Percentiles rank a stretch among this genome's conserved stretches.
These are phyloP conservation scores for Coracopsis vasa DNA, from an alignment of 2,113 vertebrate genomes.

Conservation along the genomic window DNA sequence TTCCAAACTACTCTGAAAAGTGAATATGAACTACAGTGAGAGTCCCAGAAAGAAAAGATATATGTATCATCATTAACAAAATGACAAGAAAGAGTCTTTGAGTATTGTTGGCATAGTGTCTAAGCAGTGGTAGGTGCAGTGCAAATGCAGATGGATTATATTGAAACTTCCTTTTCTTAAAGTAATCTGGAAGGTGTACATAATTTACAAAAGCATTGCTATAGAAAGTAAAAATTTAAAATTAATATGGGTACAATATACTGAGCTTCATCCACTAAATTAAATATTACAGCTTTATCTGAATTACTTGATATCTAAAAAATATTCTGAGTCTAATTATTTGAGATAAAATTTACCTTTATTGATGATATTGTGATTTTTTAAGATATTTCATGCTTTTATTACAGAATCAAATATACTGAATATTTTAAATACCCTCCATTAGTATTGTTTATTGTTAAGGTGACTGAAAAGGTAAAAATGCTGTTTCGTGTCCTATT, in stretches of 20 bases:
- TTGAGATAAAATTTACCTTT: neutral
- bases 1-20: neutral
- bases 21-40: neutral
- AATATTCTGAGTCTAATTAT: neutral
- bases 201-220: neutral
- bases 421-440: neutral
- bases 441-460: neutral
- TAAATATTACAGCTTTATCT: neutral
- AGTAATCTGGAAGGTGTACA: neutral
- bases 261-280: neutral
- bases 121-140: neutral
- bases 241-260: neutral
- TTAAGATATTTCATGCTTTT: neutral
- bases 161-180: neutral
- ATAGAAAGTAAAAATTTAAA: neutral
- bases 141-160: neutral
- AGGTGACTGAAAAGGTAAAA: neutral
- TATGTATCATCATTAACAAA: neutral
- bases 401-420: neutral
- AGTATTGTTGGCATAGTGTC: neutral
- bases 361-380: neutral
- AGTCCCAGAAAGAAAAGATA: neutral
- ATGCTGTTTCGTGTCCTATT: neutral
- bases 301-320: neutral
- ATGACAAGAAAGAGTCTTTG: neutral